These are phyloP conservation scores for Luehdorfia chinensis DNA, from an alignment of 1,140 invertebrate species.

Conservation along the genomic window DNA sequence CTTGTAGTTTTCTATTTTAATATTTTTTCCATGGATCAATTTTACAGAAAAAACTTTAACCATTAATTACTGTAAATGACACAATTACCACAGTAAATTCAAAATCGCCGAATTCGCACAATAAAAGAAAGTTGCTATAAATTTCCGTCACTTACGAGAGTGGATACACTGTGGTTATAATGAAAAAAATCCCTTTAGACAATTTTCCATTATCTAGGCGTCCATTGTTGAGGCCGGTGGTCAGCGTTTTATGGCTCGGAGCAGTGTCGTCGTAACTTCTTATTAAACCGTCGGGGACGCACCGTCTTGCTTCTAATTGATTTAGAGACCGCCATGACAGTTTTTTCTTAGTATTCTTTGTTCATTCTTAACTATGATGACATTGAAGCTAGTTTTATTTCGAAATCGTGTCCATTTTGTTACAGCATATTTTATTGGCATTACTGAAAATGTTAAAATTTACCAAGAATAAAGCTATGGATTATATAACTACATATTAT, in stretches of 20 bases:
- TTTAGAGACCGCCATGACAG: slow-evolving; percentile 46
- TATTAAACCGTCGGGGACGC: slow-evolving; percentile 60
- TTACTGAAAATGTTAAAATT: no score
- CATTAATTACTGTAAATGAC: no score
- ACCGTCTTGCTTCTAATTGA: slow-evolving; percentile 60
- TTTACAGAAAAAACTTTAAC: no score
- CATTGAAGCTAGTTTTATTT: not conserved
- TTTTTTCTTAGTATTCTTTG: slow-evolving; percentile 37
- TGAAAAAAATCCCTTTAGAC: slow-evolving; percentile 62
- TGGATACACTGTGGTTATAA: slow-evolving; percentile 55
- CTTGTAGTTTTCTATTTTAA: no score
- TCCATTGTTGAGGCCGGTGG: slow-evolving; percentile 53
- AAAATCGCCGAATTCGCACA: slow-evolving; percentile 22
- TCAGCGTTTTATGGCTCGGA: slow-evolving; percentile 57
- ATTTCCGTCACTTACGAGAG: slow-evolving; percentile 44
- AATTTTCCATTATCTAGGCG: slow-evolving; percentile 64
- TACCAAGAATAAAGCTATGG: no score
- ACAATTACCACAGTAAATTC: not conserved
- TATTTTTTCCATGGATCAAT: no score
- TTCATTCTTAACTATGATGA: not conserved
- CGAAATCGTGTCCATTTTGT: no score
- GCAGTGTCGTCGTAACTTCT: slow-evolving; percentile 55
- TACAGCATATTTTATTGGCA: no score
- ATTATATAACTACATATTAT: no score
- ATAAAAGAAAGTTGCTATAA: slow-evolving; percentile 53